phyloP scores from a whole-genome alignment of 2,888 invertebrate genomes.

The Beris chalybata region DNA sequence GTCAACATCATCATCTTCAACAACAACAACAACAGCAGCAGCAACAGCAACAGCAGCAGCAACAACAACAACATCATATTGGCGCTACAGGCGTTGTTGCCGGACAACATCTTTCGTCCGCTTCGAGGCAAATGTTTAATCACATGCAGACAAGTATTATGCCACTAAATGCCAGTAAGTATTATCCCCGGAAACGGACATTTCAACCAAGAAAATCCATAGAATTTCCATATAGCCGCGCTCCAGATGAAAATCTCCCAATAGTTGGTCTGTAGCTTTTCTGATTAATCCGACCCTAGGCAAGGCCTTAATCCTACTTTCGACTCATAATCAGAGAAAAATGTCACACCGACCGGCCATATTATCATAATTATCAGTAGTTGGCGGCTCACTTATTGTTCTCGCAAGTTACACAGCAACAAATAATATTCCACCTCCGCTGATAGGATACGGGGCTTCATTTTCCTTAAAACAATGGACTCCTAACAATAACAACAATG shows the following conservation, averaged over 20 bases:
- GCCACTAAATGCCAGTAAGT: constrained; percentile 58
- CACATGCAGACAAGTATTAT: constrained; percentile 55
- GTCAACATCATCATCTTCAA: constrained; percentile 42
- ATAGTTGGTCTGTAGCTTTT: neutral
- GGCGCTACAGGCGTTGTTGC: constrained; percentile 47
- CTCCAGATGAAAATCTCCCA: too few relatives aligned
- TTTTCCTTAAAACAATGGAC: constrained; percentile 18
- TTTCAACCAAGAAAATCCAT: neutral
- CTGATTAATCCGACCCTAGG: neutral
- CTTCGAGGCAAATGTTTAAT: constrained; percentile 55
- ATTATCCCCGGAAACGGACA: constrained; percentile 32
- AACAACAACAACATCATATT: constrained; percentile 41
- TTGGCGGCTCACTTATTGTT: constrained; percentile 21
- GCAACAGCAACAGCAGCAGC: constrained; percentile 34
- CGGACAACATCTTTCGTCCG: constrained; percentile 50
- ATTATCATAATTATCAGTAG: constrained; percentile 35
- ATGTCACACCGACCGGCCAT: constrained; percentile 20
- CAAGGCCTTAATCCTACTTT: constrained; percentile 9
- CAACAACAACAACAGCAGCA: constrained; percentile 42
- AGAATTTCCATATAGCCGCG: neutral
- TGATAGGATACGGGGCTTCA: constrained; percentile 17
- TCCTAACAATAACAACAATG: constrained; percentile 31
- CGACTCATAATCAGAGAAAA: constrained; percentile 21
- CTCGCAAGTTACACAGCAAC: constrained; percentile 9
- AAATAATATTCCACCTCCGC: constrained; percentile 19